A percentile compares a stretch with the other conserved stretches of the same genome.
Evolutionary conservation across 1,140 invertebrate genomes (phyloP).

Genomic region (Mamestra configurata): DNA sequence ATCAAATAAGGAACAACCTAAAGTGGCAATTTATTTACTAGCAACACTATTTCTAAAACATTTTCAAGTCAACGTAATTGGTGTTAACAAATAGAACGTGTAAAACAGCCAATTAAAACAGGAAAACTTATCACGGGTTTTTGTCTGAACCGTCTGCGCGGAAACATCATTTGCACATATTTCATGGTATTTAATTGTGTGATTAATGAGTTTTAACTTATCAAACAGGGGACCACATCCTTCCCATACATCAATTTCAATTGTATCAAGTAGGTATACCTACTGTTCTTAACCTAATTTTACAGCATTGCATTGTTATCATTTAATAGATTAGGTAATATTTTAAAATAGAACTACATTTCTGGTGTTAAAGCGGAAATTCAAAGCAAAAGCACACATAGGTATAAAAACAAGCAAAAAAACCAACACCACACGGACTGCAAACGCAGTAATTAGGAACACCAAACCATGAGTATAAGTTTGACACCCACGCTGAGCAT

Average conservation of each 20-base stretch:
- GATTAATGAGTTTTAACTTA: conserved; percentile 42
- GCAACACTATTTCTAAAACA: conserved; percentile 23
- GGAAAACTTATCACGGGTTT: conserved; percentile 36
- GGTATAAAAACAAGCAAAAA: background rate
- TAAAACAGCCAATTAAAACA: conserved; percentile 37
- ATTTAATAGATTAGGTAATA: background rate
- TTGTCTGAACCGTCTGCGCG: conserved; percentile 26
- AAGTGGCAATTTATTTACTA: conserved; percentile 20
- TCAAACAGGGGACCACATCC: conserved; percentile 42
- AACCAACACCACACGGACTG: background rate
- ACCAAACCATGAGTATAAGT: conserved; percentile 22
- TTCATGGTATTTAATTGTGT: conserved; percentile 46
- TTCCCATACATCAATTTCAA: conserved; percentile 13
- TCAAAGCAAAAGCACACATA: background rate
- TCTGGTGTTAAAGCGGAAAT: background rate
- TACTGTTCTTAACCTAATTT: background rate
- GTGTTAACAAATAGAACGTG: conserved; percentile 13
- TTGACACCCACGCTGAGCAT: conserved; percentile 29
- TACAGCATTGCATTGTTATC: background rate
- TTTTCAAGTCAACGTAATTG: conserved; percentile 16
- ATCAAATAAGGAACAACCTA: conserved; percentile 32
- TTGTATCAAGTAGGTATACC: background rate
- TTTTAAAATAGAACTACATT: background rate
- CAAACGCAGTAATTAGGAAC: conserved; percentile 1
- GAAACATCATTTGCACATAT: conserved; percentile 44